Base-by-base conservation (phyloP, 2,888 invertebrate species). In the Platerodrilus igneus region DNA sequence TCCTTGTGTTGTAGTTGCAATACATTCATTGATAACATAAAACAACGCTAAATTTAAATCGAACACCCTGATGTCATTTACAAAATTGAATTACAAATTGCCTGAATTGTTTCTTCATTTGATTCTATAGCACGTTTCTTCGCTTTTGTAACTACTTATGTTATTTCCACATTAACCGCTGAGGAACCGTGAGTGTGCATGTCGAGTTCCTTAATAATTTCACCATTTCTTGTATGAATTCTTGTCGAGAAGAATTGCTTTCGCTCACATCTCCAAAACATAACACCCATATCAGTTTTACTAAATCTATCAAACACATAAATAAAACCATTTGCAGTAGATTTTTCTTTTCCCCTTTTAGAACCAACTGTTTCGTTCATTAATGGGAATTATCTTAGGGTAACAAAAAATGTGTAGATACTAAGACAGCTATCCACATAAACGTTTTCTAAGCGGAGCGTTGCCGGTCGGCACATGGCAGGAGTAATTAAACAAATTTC, bases 91-190 rank as follows among this genome's bases (percentile, higher is more conserved):
- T 13, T n/a, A 22, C 9, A 26, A 28, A 29, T 40, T 30, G 36
- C 36, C 28, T 41, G 41, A 10, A n/a, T n/a, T 32, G 41, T 41
- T 8, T 17, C 41, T 41, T 41, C 41, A 9, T n/a, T 37, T 32
- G 37, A 37, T 19, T 31, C 32, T 26, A 9, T 16, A 18, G 41
- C 31, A 37, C n/a, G n/a, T n/a, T n/a, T n/a, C n/a, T n/a, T n/a
- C n/a, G n/a, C 28, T 15, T 25, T 33, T 14, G 41, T 28, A 5
- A 31, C 13, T 18, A 28, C 37, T 18, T 23, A 9, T 9, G n/a
- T n/a, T n/a, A 37, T 21, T 41, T 41, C 37, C 13, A 41, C 22
- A 28, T 30, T 21, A 37, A 29, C 41, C 11, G 36, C 22, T 2
- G 30, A 33, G n/a, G 33, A 17, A 7, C 21, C 34, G 18, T 34